These are phyloP conservation scores for Syrphus vitripennis DNA, from an alignment of 2,888 invertebrate species.

Conservation along the genomic window DNA sequence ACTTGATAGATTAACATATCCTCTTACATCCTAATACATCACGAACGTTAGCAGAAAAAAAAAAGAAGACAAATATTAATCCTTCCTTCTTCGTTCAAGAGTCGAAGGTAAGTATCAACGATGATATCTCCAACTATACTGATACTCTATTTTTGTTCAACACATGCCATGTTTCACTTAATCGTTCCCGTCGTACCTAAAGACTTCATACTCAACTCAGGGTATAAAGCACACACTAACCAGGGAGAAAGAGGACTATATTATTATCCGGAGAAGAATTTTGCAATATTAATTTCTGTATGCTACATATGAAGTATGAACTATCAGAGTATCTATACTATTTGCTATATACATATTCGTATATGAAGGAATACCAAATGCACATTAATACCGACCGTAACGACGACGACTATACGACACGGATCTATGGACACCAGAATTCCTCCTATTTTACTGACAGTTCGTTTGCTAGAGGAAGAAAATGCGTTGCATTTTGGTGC, in stretches of 20 bases:
- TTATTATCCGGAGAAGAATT: constrained; percentile 10
- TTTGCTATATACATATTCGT: no score
- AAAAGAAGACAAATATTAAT: constrained; percentile 18
- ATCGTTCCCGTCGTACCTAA: not conserved
- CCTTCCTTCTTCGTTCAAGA: not conserved
- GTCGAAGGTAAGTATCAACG: not conserved
- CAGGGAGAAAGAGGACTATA: not conserved
- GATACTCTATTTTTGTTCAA: not conserved
- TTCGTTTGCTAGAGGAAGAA: not conserved
- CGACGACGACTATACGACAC: not conserved
- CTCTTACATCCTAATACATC: not conserved
- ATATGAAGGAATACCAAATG: constrained; percentile 17
- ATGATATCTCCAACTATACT: not conserved
- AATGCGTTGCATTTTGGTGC: not conserved
- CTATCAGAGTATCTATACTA: no score
- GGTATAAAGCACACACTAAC: not conserved
- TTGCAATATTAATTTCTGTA: constrained; percentile 40
- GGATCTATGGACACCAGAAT: not conserved
- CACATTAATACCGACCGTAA: not conserved
- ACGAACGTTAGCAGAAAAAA: not conserved
- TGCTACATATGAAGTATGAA: not conserved
- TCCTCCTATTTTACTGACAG: not conserved
- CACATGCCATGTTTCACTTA: constrained; percentile 39
- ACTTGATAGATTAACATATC: constrained; percentile 31
- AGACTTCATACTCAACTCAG: not conserved